Evolutionary conservation across 2,888 invertebrate species (phyloP), one percentile per base, ranked within the genome.

Genomic region (Drosophila macrospina): DNA sequence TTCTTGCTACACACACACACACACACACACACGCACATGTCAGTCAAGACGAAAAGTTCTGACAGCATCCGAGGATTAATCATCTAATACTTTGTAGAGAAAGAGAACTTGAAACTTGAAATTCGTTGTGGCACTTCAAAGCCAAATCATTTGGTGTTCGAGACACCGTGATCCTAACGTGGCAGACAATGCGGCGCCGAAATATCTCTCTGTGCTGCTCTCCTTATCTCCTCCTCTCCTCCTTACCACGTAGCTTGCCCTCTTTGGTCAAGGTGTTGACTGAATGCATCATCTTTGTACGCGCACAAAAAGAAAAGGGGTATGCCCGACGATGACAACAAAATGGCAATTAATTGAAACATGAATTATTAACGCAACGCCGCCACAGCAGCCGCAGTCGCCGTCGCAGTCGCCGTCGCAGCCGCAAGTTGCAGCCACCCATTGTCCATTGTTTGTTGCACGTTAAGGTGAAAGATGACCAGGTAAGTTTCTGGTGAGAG

Each of bases 311-410:
- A 41, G 11, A 71, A 71, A 52, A 57, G 66, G 80, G 76, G 71
- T 66, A 65, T 36, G 63, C 61, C 51, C 34, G 41, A 62, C 56
- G 76, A 76, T 77, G 77, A 76, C 78, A 78, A 89, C 88, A 88
- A 86, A 86, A 86, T 80, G 87, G 88, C 86, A 88, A 89, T 86
- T 86, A 86, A 86, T 86, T 89, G 89, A 89, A 86, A 86, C 88
- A 86, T 88, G 88, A 86, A 86, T 89, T 86, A 86, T 86, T 85
- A 85, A 85, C 86, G 78, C 75, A 61, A 69, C 62, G 70, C 57
- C 66, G 78, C 73, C 73, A 54, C 69, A 52, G 42, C 52, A 32
- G 74, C 45, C 20, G 48, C 10, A 0, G 39, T 39, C 5, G 5
- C 16, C 2, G 16, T 54, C 13, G 60, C 4, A 4, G 34, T 36